Evolutionary conservation across 2,888 invertebrate genomes (phyloP).

Genomic region (Volucella bombylans): DNA sequence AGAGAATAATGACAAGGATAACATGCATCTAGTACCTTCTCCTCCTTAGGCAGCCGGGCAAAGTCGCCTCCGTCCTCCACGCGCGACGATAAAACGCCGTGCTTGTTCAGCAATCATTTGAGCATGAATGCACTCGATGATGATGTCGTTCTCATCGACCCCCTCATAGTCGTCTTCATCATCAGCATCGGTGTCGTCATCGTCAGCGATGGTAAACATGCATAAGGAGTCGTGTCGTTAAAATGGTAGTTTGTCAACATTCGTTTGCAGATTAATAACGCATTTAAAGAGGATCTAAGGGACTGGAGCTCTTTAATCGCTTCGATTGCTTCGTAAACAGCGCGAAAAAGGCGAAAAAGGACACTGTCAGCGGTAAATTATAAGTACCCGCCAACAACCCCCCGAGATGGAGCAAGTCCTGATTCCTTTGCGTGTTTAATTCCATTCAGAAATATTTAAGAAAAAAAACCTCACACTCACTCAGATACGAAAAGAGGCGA

Average conservation of each 20-base stretch:
- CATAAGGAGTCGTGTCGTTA: constrained; percentile 49
- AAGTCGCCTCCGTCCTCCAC: background rate
- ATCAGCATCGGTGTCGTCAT: background rate
- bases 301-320: constrained; percentile 62
- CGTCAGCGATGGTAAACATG: constrained; percentile 34
- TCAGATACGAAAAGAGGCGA: background rate
- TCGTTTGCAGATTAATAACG: constrained; percentile 66
- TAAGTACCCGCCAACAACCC: constrained; percentile 41
- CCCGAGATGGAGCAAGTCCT: constrained; percentile 6
- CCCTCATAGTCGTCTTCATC: background rate
- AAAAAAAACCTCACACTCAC: background rate
- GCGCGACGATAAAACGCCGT: constrained; percentile 64
- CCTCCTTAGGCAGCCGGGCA: constrained; percentile 2
- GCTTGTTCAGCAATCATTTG: constrained; percentile 72
- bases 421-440: constrained; percentile 13
- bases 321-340: constrained; percentile 68
- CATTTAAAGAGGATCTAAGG: constrained; percentile 53
- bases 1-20: constrained; percentile 81
- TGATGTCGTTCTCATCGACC: constrained; percentile 57
- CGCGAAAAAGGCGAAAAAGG: constrained; percentile 50
- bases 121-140: constrained; percentile 72
- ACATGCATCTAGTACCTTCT: constrained; percentile 53
- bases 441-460: background rate
- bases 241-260: constrained; percentile 70
- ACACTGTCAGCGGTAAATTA: constrained; percentile 62